Percentiles rank a stretch among this genome's conserved stretches.
Conservation (phyloP, 1,140 invertebrate genomes). For the Probaryconus sp. region DNA sequence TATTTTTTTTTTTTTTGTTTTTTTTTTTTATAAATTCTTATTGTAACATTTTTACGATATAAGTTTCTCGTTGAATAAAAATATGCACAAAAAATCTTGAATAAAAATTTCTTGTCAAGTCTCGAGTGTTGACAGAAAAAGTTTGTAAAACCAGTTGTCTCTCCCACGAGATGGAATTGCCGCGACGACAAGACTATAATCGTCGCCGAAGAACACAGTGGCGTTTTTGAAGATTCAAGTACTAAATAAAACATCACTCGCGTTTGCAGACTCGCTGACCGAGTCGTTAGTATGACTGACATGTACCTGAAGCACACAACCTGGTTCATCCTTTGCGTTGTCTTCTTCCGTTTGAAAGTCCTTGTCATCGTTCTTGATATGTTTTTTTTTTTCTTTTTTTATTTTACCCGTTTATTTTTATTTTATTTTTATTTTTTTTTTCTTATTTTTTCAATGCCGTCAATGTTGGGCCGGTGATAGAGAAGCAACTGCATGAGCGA, state of each 20-base stretch:
- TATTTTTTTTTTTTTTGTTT: no score
- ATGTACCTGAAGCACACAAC: slow-evolving; percentile 71
- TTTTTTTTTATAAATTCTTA: no score
- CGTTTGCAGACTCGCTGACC: slow-evolving; percentile 30
- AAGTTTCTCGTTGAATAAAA: no score
- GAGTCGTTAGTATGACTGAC: slow-evolving; percentile 71
- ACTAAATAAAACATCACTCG: slow-evolving; percentile 76
- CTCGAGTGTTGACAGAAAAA: no score
- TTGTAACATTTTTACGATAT: no score
- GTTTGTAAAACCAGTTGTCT: neutral
- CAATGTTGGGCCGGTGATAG: slow-evolving; percentile 68
- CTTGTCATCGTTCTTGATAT: neutral
- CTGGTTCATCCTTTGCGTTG: slow-evolving; percentile 58
- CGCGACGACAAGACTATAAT: slow-evolving; percentile 29
- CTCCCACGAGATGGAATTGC: slow-evolving; percentile 1
- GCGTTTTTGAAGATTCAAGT: slow-evolving; percentile 68
- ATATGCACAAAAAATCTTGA: no score
- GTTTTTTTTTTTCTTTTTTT: slow-evolving; percentile 28
- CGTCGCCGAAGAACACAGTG: slow-evolving; percentile 29
- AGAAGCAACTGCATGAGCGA: slow-evolving; percentile 70
- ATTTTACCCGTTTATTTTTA: no score
- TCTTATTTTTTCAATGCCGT: slow-evolving; percentile 42
- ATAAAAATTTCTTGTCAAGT: no score
- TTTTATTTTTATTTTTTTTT: no score
- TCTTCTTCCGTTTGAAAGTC: slow-evolving; percentile 14